phyloP scores from a whole-genome alignment of 2,113 vertebrate species.

The Cacatua alba region DNA sequence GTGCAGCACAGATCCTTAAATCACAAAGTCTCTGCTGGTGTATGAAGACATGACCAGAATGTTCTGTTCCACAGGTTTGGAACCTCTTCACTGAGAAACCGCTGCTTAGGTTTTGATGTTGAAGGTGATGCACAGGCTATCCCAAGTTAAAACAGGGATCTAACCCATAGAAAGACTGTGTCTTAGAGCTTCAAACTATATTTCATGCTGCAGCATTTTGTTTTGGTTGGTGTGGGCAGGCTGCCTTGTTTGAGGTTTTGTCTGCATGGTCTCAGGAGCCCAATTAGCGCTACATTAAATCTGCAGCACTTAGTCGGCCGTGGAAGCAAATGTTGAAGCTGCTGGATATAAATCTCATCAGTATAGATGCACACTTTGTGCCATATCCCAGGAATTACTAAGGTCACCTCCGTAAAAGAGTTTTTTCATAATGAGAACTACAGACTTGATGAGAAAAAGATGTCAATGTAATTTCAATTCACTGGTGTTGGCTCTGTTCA shows the following conservation, averaged over 20 bases:
- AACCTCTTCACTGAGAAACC: neutral
- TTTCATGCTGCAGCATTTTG: neutral
- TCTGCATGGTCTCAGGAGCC: neutral
- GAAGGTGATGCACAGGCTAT: neutral
- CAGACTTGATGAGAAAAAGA: neutral
- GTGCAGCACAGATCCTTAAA: neutral
- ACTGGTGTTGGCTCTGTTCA: neutral
- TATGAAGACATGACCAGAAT: neutral
- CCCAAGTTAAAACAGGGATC: rapidly evolving
- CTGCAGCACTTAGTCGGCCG: neutral
- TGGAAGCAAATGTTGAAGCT: neutral
- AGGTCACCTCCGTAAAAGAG: neutral
- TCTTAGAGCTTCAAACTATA: neutral
- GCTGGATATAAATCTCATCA: neutral
- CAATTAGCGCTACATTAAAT: neutral
- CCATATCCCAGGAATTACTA: neutral
- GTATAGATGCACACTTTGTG: neutral
- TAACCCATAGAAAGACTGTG: rapidly evolving
- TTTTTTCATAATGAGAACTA: neutral
- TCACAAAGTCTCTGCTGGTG: neutral
- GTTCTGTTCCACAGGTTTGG: neutral
- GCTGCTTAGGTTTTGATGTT: neutral
- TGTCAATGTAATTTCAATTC: neutral
- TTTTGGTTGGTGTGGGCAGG: neutral
- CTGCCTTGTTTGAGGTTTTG: neutral